Evolutionary conservation across 2,797 vertebrate species (phyloP), one percentile per base, ranked within the genome.

Genomic region (Podargus strigoides): DNA sequence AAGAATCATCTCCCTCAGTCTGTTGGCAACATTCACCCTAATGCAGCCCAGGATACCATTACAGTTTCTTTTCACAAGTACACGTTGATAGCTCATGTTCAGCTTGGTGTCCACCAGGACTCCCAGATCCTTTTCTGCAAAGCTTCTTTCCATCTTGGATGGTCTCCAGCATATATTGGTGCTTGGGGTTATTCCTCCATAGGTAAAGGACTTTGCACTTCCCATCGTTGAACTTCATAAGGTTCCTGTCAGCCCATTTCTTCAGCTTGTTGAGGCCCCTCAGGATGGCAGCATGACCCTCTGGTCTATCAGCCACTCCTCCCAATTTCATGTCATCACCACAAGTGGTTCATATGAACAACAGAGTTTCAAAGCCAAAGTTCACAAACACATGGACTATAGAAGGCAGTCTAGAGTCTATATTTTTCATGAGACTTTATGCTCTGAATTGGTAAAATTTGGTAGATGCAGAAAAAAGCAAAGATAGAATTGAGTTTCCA

Each of bases 131-230:
- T 70, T 58, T 60, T 8, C 44, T 55, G 53, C 5, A 39, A 64
- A 86, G 26, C 4, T 67, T 6, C 16, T 67, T 72, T 75, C 19
- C 53, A 55, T 3, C 7, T 42, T 42, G 17, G 8, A 7, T 15
- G 7, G 6, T 4, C 8, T 9, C 7, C 49, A 66, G 5, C 1
- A 12, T 11, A 27, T 14, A 17, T 1, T 6, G 4, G 10, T 69
- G 7, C 14, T 10, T 16, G 8, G 10, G 7, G 4, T 13, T 42
- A 1, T 23, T 56, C 4, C 19, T 66, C 4, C 5, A 12, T 39
- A 14, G 5, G 13, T 37, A 15, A 8, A 36, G 2, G 14, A 3
- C 6, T 39, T 68, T 14, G 3, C 0, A 1, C 3, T 73, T 80
- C 8, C 8, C 8, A 7, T 46, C 10, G 5, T 8, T 60, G 50